Evolutionary conservation across 1,140 invertebrate species (phyloP), one percentile per base, ranked within the genome.

Genomic region (Periplaneta americana): DNA sequence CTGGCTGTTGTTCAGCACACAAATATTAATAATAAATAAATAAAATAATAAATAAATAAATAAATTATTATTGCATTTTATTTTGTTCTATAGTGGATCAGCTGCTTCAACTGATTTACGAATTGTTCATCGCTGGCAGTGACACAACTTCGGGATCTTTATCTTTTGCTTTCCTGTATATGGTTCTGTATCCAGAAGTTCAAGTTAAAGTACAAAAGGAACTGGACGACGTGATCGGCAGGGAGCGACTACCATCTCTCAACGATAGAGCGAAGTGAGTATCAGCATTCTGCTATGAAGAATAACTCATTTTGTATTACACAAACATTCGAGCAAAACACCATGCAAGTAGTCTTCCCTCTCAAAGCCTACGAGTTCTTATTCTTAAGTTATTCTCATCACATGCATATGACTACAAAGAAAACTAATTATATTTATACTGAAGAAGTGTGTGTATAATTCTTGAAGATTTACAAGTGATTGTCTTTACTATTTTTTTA

Each of bases 101-200:
- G 86, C 86, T 95, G 17, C 84, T 93, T 79, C 89, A 93, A 0
- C 85, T 94, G 2, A 93, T 93, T 83, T 84, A 93, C 80, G 94
- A 95, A 85, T 88, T 95, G 75, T 91, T 95, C 35, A 89, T 94
- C 85, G 93, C 93, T 78, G 93, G 93, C 11, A 90, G 92, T 8
- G 93, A 94, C 85, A 94, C 94, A 0, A 94, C 93, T 0, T 91
- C 89, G 74, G 93, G 92, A 82, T 92, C 92, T 0, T 85, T 93
- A 13, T 88, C 90, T 0, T 92, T 91, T 84, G 88, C 91, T 22
- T 87, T 96, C 33, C 88, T 94, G 0, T 91, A 92, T 82, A 86
- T 96, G 28, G 90, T 93, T 0, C 86, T 90, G 66, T 86, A 95
- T 87, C 91, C 92, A 9, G 87, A 94, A 11, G 89, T 96, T 66